Percentiles rank a stretch among this genome's conserved stretches.
Evolutionary conservation across 2,888 invertebrate species (phyloP).

Genomic region (Baronia brevicornis): DNA sequence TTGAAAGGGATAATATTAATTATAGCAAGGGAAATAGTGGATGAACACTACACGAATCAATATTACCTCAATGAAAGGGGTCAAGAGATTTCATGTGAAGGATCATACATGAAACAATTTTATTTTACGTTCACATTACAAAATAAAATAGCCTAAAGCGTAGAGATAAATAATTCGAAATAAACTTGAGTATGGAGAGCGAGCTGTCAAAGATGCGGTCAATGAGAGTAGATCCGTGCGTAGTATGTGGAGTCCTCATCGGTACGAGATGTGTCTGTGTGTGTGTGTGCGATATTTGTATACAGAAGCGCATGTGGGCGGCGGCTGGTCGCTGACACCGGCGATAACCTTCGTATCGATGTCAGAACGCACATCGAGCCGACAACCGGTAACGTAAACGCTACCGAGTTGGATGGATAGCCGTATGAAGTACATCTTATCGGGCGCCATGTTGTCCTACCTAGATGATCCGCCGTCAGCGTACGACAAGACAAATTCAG

Average conservation of each 20-base stretch:
- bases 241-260: too few species aligned
- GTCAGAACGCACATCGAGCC: conserved; percentile 53
- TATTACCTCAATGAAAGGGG: too few species aligned
- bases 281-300: conserved; percentile 35
- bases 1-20: too few species aligned
- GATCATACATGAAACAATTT: too few species aligned
- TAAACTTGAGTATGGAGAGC: conserved; percentile 42
- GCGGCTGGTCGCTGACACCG: conserved; percentile 68
- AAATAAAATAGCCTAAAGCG: too few species aligned
- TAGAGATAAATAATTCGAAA: conserved; percentile 36
- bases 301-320: conserved; percentile 54
- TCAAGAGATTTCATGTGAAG: too few species aligned
- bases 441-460: conserved; percentile 14
- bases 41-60: too few species aligned
- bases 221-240: conserved; percentile 28
- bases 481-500: too few species aligned
- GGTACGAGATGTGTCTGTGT: conserved; percentile 14
- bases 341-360: conserved; percentile 69
- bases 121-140: too few species aligned
- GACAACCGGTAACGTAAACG: conserved; percentile 41
- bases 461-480: too few species aligned
- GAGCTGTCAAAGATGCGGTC: conserved; percentile 37
- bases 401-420: conserved; percentile 22
- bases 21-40: too few species aligned
- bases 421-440: conserved; percentile 14